phyloP scores from a whole-genome alignment of 2,113 vertebrate species.

The Chamaetylas fuelleborni region DNA sequence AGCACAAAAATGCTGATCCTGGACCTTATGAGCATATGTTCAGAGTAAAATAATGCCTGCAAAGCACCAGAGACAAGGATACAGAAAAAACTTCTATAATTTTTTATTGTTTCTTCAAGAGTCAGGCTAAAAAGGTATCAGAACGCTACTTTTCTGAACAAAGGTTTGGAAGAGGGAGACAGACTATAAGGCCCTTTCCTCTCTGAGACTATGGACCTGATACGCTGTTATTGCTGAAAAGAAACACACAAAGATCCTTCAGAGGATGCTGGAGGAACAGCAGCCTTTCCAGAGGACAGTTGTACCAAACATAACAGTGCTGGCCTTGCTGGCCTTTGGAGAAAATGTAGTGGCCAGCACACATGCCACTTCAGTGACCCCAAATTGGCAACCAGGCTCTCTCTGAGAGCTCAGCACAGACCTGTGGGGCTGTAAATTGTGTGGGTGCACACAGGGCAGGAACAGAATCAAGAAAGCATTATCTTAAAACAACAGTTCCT shows the following conservation, averaged over 20 bases:
- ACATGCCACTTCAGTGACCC: not conserved
- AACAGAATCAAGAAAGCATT: not conserved
- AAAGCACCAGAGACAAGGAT: not conserved
- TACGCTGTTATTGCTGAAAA: not conserved
- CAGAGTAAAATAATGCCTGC: not conserved
- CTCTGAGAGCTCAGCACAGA: not conserved
- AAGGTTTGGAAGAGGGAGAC: not conserved
- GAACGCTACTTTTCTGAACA: not conserved
- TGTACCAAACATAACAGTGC: rapidly evolving
- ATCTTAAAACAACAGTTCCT: not conserved
- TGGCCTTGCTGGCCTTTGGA: not conserved
- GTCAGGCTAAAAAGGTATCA: not conserved
- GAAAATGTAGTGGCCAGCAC: not conserved
- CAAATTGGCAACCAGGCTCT: not conserved
- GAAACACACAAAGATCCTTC: not conserved
- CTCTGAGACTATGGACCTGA: not conserved
- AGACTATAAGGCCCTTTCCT: not conserved
- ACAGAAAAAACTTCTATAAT: not conserved
- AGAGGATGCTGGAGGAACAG: not conserved
- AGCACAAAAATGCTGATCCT: not conserved
- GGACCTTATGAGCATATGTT: conserved; percentile 1
- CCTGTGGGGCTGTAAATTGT: not conserved
- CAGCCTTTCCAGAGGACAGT: not conserved
- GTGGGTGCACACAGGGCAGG: not conserved
- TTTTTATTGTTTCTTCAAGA: not conserved